Evolutionary conservation across 1,140 invertebrate species (phyloP).

Genomic region (Drosophila ficusphila): DNA sequence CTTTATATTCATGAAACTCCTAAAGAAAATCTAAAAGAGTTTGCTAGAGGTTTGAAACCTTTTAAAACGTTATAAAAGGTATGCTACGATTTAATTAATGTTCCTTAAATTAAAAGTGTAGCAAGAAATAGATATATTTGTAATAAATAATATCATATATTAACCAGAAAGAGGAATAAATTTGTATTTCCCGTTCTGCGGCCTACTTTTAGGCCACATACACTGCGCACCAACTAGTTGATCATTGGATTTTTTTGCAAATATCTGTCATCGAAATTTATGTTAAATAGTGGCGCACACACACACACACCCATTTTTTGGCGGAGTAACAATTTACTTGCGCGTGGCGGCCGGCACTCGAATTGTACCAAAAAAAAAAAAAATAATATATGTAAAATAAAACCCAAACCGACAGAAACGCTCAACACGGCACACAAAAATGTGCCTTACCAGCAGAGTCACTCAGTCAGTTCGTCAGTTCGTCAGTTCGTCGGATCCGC

Average conservation of each 20-base stretch:
- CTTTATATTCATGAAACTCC: too few species aligned
- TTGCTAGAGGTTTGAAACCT: too few species aligned
- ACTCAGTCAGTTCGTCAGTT: conserved; percentile 20
- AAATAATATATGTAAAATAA: conserved; percentile 29
- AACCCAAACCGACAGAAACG: not conserved
- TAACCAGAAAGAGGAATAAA: not conserved
- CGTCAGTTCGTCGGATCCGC: conserved; percentile 1
- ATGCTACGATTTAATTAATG: too few species aligned
- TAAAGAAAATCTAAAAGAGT: too few species aligned
- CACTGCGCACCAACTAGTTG: conserved; percentile 4
- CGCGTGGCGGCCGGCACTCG: conserved; percentile 52
- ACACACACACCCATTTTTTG: conserved; percentile 2
- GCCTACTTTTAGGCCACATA: conserved; percentile 10
- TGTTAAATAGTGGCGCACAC: conserved; percentile 17
- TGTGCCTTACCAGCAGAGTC: conserved; percentile 58
- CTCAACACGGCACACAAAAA: conserved; percentile 24
- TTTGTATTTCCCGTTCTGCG: not conserved
- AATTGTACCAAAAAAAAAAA: conserved; percentile 32
- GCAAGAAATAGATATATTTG: too few species aligned
- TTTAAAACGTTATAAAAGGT: too few species aligned
- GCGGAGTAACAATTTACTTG: conserved; percentile 13
- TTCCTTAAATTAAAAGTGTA: too few species aligned
- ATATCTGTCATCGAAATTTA: not conserved
- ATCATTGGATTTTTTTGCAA: not conserved
- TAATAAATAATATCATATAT: too few species aligned